Evolutionary conservation across 2,797 vertebrate genomes (phyloP), one percentile per base, ranked within the genome.

Genomic region (Ctenopoma multispine): DNA sequence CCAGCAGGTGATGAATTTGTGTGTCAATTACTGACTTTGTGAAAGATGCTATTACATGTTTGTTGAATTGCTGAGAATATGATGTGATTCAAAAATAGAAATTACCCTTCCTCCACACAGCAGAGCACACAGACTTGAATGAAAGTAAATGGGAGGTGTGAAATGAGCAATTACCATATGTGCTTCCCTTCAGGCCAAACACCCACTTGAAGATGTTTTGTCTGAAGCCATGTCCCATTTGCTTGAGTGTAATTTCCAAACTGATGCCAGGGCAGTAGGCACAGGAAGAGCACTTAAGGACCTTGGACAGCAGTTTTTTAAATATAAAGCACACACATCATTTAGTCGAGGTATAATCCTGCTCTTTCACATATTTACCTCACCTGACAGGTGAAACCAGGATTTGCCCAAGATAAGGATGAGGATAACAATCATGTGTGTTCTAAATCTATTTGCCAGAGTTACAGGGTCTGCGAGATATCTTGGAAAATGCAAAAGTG

Each of bases 141-240:
- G 53, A 49, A 53, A 79, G 61, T 31, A 54, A 76, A 81, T 58
- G 24, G 68, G 73, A 78, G 56, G 79, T 73, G 77, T 83, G 69
- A 83, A 83, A 63, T 8, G 44, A 72, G 70, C 49, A 77, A 83
- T 83, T 77, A 66, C 56, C 46, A 49, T 43, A 67, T 63, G 34
- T 23, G 49, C 20, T 74, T 23, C 36, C 48, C 63, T 72, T 50
- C 10, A 70, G 73, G 75, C 72, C 71, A 71, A 79, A 81, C 50
- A 5, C 77, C 77, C 58, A 84, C 74, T 79, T 77, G 57, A 62
- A 63, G 64, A 84, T 59, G 60, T 69, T 64, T 76, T 73, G 57
- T 81, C 64, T 71, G 27, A 71, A 79, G 61, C 72, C 69, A 41
- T 51, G 77, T 79, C 63, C 63, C 58, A 72, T 73, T 77, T 51